Base-by-base conservation (phyloP, 2,888 invertebrate genomes). In the Cephus spinipes region DNA sequence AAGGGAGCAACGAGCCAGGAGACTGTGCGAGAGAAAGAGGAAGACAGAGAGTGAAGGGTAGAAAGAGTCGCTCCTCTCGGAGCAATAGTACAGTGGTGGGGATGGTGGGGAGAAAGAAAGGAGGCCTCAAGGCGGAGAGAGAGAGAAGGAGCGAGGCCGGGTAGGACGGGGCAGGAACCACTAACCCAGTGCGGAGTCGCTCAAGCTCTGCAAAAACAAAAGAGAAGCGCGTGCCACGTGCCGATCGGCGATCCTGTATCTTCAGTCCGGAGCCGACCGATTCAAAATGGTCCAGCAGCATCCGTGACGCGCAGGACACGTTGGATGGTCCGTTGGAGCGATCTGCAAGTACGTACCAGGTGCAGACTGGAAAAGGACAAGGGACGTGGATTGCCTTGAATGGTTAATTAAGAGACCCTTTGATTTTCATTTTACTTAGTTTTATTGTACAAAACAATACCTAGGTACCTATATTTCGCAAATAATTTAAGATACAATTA, bases 151-250 rank as follows among this genome's bases (percentile, higher is more conserved):
- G 83, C 79, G 85, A 84, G 84, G 82, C 86, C 84, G 68, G 75
- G 75, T 15, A 81, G 83, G 82, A 83, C 80, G 83, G 81, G 81
- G 84, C 82, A 82, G 84, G 81, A 85, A 89, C 90, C 88, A 90
- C 87, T 90, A 89, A 91, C 90, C 90, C 90, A 91, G 87, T 91
- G 87, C 88, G 87, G 88, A 86, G 87, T 85, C 86, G 87, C 87
- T 79, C 84, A 84, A 83, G 86, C 86, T 87, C 87, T 89, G 89
- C 87, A 91, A 89, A 90, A 90, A 89, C 89, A 90, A 90, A 90
- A 90, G 89, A 88, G 88, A 87, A 87, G 87, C 86, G 86, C 85
- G 86, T 88, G 88, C 84, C 89, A 87, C 88, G 87, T 84, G 89
- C 86, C 84, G 83, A 81, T 69, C 69, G 69, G 30, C 30, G 69